Evolutionary conservation across 1,140 invertebrate species (phyloP).

Genomic region (Halyomorpha halys): DNA sequence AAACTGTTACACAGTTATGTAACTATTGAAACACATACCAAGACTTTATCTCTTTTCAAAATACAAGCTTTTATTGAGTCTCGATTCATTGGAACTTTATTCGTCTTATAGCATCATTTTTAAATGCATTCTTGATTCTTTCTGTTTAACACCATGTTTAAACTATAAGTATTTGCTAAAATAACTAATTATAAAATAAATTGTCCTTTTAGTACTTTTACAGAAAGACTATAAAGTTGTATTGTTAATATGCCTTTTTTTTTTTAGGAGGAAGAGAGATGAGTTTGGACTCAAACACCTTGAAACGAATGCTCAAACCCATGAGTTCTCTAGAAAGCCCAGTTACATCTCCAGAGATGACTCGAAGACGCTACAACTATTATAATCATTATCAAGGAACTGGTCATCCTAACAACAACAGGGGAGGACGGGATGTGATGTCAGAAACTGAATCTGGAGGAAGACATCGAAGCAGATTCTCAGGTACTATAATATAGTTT

Average conservation of each 20-base stretch:
- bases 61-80: no score
- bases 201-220: no score
- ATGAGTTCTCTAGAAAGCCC: conserved; percentile 78
- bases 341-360: conserved; percentile 79
- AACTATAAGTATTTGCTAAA: no score
- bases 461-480: conserved; percentile 36
- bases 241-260: not conserved
- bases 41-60: no score
- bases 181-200: no score
- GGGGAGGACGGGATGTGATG: conserved; percentile 42
- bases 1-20: no score
- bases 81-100: no score
- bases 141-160: no score
- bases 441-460: conserved; percentile 42
- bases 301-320: conserved; percentile 88
- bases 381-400: conserved; percentile 44
- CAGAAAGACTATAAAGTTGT: no score
- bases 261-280: conserved; percentile 33
- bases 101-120: no score
- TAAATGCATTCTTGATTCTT: no score
- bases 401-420: conserved; percentile 42
- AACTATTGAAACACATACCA: no score
- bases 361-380: conserved; percentile 52
- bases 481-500: conserved; percentile 20
- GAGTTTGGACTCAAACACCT: conserved; percentile 66